Evolutionary conservation across 2,113 vertebrate species (phyloP).

Genomic region (Calyptommatus sinebrachiatus): DNA sequence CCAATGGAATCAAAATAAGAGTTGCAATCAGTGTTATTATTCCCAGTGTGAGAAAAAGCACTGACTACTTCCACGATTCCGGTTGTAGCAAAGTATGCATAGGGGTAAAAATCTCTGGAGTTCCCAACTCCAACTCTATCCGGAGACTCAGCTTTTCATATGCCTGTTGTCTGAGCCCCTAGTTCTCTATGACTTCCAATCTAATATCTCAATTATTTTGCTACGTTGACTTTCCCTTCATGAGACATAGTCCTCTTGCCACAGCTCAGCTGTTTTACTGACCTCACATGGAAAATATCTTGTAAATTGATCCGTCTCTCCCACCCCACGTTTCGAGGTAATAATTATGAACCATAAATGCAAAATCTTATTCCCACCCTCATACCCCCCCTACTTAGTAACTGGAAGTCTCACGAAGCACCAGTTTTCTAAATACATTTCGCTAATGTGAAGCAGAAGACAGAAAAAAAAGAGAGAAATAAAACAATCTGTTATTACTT

Average conservation of each 20-base stretch:
- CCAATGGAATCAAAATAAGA: too few species aligned
- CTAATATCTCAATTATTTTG: too few species aligned
- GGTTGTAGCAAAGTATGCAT: too few species aligned
- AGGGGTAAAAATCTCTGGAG: too few species aligned
- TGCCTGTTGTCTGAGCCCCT: too few species aligned
- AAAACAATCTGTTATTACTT: neutral
- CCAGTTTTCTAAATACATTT: constrained; percentile 3
- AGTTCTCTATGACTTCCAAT: too few species aligned
- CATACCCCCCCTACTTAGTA: constrained; percentile 23
- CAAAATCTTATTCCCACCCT: neutral
- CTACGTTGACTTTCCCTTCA: too few species aligned
- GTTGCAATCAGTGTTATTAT: too few species aligned
- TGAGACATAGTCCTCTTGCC: neutral
- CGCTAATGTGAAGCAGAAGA: constrained; percentile 36
- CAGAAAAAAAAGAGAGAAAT: neutral
- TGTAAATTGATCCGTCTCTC: neutral
- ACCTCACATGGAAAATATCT: neutral
- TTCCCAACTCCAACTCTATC: too few species aligned
- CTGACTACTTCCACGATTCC: too few species aligned
- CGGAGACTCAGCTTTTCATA: too few species aligned
- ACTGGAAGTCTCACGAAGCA: constrained; percentile 16
- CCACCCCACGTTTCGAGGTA: constrained; percentile 1
- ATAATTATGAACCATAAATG: neutral
- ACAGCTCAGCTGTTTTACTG: neutral
- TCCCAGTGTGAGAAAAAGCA: too few species aligned